Base-by-base conservation (phyloP, 2,797 vertebrate species). In the Scarus forsteni region DNA sequence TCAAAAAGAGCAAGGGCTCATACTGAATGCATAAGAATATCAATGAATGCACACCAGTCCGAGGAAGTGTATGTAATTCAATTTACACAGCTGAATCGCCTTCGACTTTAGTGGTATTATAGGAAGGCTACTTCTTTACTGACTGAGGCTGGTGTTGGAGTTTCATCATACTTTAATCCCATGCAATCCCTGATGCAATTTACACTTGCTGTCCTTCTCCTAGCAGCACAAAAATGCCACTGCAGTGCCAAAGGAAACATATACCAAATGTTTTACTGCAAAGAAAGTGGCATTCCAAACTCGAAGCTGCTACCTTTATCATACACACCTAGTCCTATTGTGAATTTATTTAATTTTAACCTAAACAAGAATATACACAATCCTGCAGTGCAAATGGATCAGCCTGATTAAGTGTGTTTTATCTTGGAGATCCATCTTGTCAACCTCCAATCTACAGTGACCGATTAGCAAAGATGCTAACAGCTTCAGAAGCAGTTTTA, bases 141-240 rank as follows among this genome's bases (percentile, higher is more conserved):
- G 65, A 79, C 35, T 54, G 40, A 45, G 55, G 63, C 4, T 60
- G 16, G 19, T 57, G 52, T 35, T 42, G 11, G 54, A 63, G 43
- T 80, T 84, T 77, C 62, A 77, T 84, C 56, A 76, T 56, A 73
- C 15, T 74, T 83, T 59, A 58, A 76, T 57, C 77, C 53, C 34
- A 74, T 52, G 58, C 16, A 80, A 73, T 60, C 42, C 19, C 50
- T 52, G 67, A 84, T 62, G 62, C 59, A 77, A 85, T 56, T 55
- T 60, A 53, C 43, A 71, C 40, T 69, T 44, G 55, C 18, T 16
- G 62, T 66, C 60, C 16, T 73, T 56, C 12, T 75, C n/a, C 52
- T 12, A 70, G 52, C 36, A 65, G 39, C 63, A 62, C 53, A 48
- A 10, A 77, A 75, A 14, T 46, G 13, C 73, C 46, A 70, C 60